Percentiles rank a stretch among this genome's conserved stretches.
These are phyloP conservation scores for Chitala chitala DNA, from an alignment of 2,113 vertebrate species.

Conservation along the genomic window DNA sequence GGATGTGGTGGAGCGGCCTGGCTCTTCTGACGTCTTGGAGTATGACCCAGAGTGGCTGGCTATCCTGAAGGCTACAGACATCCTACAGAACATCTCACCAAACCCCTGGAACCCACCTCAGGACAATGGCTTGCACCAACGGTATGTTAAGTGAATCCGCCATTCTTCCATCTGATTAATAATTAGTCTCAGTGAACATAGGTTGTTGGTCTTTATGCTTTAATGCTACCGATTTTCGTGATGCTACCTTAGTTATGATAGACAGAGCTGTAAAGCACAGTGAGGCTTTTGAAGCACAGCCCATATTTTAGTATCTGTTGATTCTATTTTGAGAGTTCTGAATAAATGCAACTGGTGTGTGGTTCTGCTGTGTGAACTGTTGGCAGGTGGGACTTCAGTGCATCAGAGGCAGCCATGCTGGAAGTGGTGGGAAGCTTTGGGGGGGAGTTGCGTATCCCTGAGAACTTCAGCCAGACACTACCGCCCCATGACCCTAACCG, in stretches of 20 bases:
- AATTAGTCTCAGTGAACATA: no score
- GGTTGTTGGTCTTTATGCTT: no score
- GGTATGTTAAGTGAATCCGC: no score
- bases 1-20: slow-evolving; percentile 79
- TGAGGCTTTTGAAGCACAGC: neutral
- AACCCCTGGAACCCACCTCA: slow-evolving; percentile 82
- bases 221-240: no score
- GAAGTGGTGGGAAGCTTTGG: slow-evolving; percentile 72
- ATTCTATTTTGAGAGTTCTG: neutral
- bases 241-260: neutral
- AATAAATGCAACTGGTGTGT: neutral
- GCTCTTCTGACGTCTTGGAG: slow-evolving; percentile 72
- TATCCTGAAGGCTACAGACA: slow-evolving; percentile 80
- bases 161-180: no score
- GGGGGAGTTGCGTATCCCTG: slow-evolving; percentile 76
- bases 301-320: neutral
- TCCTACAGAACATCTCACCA: slow-evolving; percentile 69
- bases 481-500: slow-evolving; percentile 70
- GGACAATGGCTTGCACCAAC: slow-evolving; percentile 79
- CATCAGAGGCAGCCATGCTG: slow-evolving; percentile 75
- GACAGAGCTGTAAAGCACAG: neutral
- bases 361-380: neutral
- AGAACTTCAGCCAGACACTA: slow-evolving; percentile 80
- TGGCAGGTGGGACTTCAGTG: slow-evolving; percentile 87
- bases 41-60: slow-evolving; percentile 94